Conservation (phyloP, 2,113 vertebrate genomes). For the Columba janthina region DNA sequence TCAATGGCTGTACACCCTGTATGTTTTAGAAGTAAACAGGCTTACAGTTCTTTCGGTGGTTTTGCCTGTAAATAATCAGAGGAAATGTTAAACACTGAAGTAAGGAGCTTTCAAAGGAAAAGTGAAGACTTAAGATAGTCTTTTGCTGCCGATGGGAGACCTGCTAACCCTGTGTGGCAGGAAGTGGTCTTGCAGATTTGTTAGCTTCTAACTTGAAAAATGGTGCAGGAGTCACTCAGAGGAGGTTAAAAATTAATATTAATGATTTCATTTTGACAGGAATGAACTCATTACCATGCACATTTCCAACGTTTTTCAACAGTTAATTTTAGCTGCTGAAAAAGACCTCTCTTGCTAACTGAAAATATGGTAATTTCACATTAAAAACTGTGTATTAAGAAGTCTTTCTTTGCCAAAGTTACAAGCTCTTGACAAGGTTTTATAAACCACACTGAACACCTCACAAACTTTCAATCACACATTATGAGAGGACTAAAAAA, state of each 20-base stretch:
- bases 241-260: slow-evolving; percentile 67
- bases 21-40: not conserved
- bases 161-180: not conserved
- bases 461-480: slow-evolving; percentile 64
- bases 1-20: not conserved
- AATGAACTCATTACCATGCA: slow-evolving; percentile 66
- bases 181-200: slow-evolving; percentile 18
- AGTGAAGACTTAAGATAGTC: not conserved
- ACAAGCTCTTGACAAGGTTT: slow-evolving; percentile 61
- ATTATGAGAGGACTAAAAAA: slow-evolving; percentile 53
- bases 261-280: slow-evolving; percentile 67
- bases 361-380: slow-evolving; percentile 69
- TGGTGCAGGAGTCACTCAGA: slow-evolving; percentile 51
- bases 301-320: slow-evolving; percentile 70
- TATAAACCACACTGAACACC: slow-evolving; percentile 61
- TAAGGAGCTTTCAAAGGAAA: not conserved
- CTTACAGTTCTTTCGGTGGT: not conserved
- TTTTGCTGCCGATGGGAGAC: not conserved
- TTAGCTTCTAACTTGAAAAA: slow-evolving; percentile 54
- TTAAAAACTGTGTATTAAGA: slow-evolving; percentile 67
- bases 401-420: slow-evolving; percentile 67
- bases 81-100: not conserved
- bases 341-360: slow-evolving; percentile 62
- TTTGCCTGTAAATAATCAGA: not conserved
- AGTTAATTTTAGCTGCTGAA: slow-evolving; percentile 72